Conservation (phyloP, 2,888 invertebrate genomes). For the Polia nebulosa region DNA sequence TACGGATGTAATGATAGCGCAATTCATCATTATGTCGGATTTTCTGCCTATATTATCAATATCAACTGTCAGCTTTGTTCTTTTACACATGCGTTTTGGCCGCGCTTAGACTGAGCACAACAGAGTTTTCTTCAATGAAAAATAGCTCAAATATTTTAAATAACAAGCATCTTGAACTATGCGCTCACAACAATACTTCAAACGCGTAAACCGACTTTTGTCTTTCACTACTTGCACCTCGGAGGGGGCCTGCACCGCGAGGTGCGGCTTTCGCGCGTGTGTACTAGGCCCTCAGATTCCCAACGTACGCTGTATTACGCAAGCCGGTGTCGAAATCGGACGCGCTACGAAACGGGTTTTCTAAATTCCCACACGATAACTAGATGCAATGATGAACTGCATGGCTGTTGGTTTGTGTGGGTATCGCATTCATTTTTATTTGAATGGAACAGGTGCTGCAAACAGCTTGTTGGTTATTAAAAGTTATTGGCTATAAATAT, state of each 20-base stretch:
- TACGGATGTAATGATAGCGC: constrained; percentile 23
- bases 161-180: background rate
- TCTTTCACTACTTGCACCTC: constrained; percentile 8
- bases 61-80: background rate
- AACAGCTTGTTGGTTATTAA: constrained; percentile 41
- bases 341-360: constrained; percentile 70
- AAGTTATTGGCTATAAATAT: constrained; percentile 28
- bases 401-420: constrained; percentile 44
- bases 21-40: constrained; percentile 15
- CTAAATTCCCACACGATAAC: constrained; percentile 71
- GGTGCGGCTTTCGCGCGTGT: constrained; percentile 54
- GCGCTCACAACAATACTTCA: background rate
- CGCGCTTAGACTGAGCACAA: background rate
- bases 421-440: constrained; percentile 35
- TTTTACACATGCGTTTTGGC: background rate
- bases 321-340: constrained; percentile 70
- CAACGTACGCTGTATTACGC: constrained; percentile 65
- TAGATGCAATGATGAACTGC: constrained; percentile 67
- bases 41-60: constrained; percentile 13
- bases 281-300: constrained; percentile 54
- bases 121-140: background rate
- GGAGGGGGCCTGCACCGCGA: constrained; percentile 36
- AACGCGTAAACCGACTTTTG: constrained; percentile 8
- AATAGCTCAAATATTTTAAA: background rate
- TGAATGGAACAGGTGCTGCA: constrained; percentile 31